Percentiles rank a stretch among this genome's conserved stretches.
These are phyloP conservation scores for Hydrolagus colliei DNA, from an alignment of 2,797 vertebrate species.

Conservation along the genomic window DNA sequence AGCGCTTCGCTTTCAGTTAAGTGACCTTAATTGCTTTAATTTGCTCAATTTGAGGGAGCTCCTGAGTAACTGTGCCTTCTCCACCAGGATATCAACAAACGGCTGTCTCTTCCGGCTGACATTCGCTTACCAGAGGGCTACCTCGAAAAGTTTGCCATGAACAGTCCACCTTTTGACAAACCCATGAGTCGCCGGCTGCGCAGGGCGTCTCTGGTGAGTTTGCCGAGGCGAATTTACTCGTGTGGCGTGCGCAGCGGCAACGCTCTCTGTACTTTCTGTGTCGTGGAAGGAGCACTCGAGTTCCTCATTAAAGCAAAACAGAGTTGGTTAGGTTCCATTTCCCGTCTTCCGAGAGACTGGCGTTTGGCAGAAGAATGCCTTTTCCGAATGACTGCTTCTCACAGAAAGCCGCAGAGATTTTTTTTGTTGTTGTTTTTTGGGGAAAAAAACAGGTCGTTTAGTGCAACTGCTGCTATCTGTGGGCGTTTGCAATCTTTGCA, in stretches of 20 bases:
- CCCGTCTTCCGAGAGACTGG: background rate
- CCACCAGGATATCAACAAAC: constrained; percentile 70
- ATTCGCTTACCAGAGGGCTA: constrained; percentile 69
- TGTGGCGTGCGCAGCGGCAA: too few species aligned
- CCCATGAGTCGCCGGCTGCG: constrained; percentile 68
- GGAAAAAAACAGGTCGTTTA: too few species aligned
- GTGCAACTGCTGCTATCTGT: too few species aligned
- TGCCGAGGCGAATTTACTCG: background rate
- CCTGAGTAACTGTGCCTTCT: background rate
- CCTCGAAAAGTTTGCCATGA: constrained; percentile 69
- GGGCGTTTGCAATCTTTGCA: too few species aligned
- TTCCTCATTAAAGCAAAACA: background rate
- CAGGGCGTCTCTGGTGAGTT: constrained; percentile 63
- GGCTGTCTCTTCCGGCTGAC: constrained; percentile 67
- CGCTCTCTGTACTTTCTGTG: background rate
- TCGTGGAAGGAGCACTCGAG: background rate
- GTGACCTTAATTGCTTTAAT: background rate
- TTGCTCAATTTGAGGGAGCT: background rate
- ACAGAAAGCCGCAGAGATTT: too few species aligned
- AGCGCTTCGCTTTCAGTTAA: background rate
- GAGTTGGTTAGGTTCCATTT: background rate
- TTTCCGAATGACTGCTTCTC: too few species aligned
- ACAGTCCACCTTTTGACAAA: constrained; percentile 69
- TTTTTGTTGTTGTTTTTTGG: too few species aligned
- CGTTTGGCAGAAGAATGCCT: too few species aligned